Base-by-base conservation (phyloP, 2,888 invertebrate genomes). In the Autographa pulchrina region DNA sequence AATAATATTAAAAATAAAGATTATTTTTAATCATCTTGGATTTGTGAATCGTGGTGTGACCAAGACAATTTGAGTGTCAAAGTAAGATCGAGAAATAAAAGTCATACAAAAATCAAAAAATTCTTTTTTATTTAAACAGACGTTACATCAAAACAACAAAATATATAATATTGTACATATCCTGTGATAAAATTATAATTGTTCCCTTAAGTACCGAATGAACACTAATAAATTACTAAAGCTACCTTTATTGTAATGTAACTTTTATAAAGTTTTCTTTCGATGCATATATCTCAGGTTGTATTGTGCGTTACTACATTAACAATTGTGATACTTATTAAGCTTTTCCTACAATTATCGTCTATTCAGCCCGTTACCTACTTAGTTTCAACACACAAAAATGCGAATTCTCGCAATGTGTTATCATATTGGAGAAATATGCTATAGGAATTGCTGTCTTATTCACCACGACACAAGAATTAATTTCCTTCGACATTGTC, bases 131-230 rank as follows among this genome's bases (percentile, higher is more conserved):
- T 71, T 56, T 61, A 72, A 73, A 73, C 66, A 72, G 52, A 63
- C 54, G 31, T 73, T 65, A 74, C 70, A 74, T 66, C 18, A 72
- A 74, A 38, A 74, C 65, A 81, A 70, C 54, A 61, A 68, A 65
- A 72, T 71, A 62, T 62, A 73, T 56, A 65, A 52, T 62, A 74
- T 75, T 70, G 62, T 67, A 75, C 72, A 78, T 59, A 31, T 54
- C 38, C 52, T 63, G 72, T 20, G 48, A 63, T 35, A 68, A 77
- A 77, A 72, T 70, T 73, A 72, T 68, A 70, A 52, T 83, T 85
- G 77, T 67, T 85, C 78, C 79, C 83, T 85, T 88, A 88, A 88
- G 89, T 89, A 88, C 88, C 74, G 71, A 82, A 78, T 86, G 89
- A 88, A 88, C 87, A 88, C 88, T 82, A 83, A 78, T 74, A 75